Evolutionary conservation across 2,113 vertebrate genomes (phyloP).

Genomic region (Hyperoodon ampullatus): DNA sequence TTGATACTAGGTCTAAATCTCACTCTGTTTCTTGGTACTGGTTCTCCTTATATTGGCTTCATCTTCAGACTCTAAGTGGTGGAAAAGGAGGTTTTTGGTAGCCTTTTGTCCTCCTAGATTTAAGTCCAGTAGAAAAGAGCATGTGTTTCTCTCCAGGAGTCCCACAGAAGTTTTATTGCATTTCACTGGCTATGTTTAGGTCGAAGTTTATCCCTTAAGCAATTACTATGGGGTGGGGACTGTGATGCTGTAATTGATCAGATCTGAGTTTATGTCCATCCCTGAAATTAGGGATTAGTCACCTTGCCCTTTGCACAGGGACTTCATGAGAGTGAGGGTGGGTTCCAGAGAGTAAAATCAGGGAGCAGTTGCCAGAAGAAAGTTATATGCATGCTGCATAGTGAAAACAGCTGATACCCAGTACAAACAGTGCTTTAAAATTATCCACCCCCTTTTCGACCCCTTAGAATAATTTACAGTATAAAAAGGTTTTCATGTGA

Average conservation of each 20-base stretch:
- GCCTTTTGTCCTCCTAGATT: background rate
- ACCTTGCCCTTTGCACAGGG: background rate
- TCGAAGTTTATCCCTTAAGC: background rate
- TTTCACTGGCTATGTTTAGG: background rate
- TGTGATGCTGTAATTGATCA: background rate
- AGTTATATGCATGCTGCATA: background rate
- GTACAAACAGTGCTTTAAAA: background rate
- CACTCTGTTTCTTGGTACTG: background rate
- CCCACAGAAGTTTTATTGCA: background rate
- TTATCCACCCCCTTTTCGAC: background rate
- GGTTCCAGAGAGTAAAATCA: background rate
- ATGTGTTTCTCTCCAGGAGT: background rate
- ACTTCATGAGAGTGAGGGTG: background rate
- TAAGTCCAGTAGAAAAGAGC: slow-evolving; percentile 8
- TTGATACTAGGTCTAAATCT: background rate
- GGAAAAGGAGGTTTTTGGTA: background rate
- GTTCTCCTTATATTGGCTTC: background rate
- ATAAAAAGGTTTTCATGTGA: background rate
- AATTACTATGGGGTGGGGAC: background rate
- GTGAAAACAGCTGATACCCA: background rate
- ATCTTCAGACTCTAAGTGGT: background rate
- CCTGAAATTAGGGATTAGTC: background rate
- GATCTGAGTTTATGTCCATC: background rate
- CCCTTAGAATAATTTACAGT: background rate
- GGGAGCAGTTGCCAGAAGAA: background rate